Conservation (phyloP, 1,140 invertebrate genomes). For the Hylaeus volcanicus region DNA sequence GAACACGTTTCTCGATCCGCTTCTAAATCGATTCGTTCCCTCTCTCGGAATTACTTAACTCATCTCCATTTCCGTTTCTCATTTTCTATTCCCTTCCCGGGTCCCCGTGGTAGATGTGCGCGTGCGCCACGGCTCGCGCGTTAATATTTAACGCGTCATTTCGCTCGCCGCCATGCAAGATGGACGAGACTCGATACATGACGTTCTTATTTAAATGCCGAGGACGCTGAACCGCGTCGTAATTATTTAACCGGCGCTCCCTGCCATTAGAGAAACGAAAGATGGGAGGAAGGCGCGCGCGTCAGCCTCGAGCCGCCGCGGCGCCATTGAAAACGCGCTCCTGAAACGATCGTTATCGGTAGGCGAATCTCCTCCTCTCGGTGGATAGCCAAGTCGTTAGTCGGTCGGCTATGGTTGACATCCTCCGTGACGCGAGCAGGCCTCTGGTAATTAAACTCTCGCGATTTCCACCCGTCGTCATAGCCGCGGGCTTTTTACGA, state of each 20-base stretch:
- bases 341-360: constrained; percentile 60
- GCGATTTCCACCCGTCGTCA: constrained; percentile 48
- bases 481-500: constrained; percentile 47
- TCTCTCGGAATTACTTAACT: constrained; percentile 37
- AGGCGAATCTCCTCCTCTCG: constrained; percentile 40
- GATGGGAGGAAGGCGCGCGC: constrained; percentile 8
- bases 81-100: neutral
- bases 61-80: constrained; percentile 3
- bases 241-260: constrained; percentile 44
- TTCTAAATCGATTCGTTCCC: constrained; percentile 7
- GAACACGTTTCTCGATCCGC: neutral
- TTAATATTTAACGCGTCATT: constrained; percentile 41
- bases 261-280: constrained; percentile 17
- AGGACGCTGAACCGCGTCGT: constrained; percentile 14
- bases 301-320: constrained; percentile 38
- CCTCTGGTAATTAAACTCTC: constrained; percentile 59
- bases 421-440: constrained; percentile 14
- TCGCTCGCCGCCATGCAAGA: constrained; percentile 37
- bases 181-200: constrained; percentile 3
- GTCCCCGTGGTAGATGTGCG: neutral
- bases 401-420: constrained; percentile 44
- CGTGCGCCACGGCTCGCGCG: neutral
- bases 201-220: constrained; percentile 47
- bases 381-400: constrained; percentile 54
- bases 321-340: constrained; percentile 49